Evolutionary conservation across 2,888 invertebrate species (phyloP), one percentile per base, ranked within the genome.

Genomic region (Buathra laborator): DNA sequence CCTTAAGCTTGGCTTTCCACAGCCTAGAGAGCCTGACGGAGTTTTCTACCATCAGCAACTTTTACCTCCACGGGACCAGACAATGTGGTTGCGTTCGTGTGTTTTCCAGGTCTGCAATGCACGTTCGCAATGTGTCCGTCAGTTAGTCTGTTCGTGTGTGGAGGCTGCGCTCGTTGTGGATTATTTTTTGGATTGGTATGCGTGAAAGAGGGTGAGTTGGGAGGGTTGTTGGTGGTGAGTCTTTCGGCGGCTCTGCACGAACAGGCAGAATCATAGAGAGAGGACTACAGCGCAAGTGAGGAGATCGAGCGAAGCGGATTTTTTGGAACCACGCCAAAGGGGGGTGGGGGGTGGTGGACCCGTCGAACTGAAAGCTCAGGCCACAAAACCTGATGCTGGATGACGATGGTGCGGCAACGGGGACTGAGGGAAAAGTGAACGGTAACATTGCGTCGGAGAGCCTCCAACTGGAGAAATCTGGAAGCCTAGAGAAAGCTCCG

Each of bases 281-380:
- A 70, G 51, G 16, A 29, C 51, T 53, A 53, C 32, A n/a, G 16
- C 32, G 32, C 29, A 43, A 24, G 76, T 64, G 70, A 75, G 66
- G 80, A 81, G 81, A 84, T 78, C 77, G 81, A 78, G 74, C 74
- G 70, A 66, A 67, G 81, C 48, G 71, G 48, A 81, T 77, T 81
- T 80, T 84, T 76, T 84, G 85, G 85, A 85, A 81, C 78, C n/a
- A 51, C 66, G 85, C 85, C 85, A 85, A 75, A 78, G 75, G 44
- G 5, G 37, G 1, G 5, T 3, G 1, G 37, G 37, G 37, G 37
- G 37, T 9, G 37, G 80, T 37, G 37, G 56, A 70, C 78, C 53
- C 81, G 78, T 72, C 84, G 78, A 66, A 82, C 75, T 72, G 79
- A 84, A 85, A 82, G 85, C 84, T 75, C 81, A 51, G 78, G 75